phyloP scores from a whole-genome alignment of 2,113 vertebrate species.

The Campylorhamphus procurvoides region DNA sequence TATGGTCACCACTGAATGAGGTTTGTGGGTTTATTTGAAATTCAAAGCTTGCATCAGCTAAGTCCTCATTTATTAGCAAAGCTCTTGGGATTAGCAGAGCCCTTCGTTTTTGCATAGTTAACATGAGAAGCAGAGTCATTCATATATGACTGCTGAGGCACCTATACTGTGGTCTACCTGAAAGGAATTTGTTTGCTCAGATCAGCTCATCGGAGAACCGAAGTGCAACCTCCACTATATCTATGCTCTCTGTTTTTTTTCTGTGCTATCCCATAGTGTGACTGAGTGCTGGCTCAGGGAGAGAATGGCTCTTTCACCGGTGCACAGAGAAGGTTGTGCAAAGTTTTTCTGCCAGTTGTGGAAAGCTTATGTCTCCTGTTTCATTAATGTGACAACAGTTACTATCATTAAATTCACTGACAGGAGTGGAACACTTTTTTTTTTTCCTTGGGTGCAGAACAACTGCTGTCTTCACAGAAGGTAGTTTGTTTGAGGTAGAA shows the following conservation, averaged over 20 bases:
- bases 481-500: neutral
- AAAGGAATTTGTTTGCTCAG: neutral
- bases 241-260: neutral
- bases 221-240: neutral
- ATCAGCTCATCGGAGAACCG: neutral
- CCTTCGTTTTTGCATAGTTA: neutral
- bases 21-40: neutral
- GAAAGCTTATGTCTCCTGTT: neutral
- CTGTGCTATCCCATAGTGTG: neutral
- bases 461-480: neutral
- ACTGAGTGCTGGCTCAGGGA: neutral
- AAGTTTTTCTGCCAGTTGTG: neutral
- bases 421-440: neutral
- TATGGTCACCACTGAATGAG: neutral
- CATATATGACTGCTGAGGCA: neutral
- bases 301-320: neutral
- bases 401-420: neutral
- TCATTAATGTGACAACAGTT: neutral
- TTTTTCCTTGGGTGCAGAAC: neutral
- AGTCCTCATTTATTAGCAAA: neutral
- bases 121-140: neutral
- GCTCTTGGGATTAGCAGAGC: neutral
- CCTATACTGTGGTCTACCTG: neutral
- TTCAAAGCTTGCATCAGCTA: neutral
- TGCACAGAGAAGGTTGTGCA: neutral